Evolutionary conservation across 2,113 vertebrate species (phyloP), one percentile per base, ranked within the genome.

Genomic region (Athene noctua): DNA sequence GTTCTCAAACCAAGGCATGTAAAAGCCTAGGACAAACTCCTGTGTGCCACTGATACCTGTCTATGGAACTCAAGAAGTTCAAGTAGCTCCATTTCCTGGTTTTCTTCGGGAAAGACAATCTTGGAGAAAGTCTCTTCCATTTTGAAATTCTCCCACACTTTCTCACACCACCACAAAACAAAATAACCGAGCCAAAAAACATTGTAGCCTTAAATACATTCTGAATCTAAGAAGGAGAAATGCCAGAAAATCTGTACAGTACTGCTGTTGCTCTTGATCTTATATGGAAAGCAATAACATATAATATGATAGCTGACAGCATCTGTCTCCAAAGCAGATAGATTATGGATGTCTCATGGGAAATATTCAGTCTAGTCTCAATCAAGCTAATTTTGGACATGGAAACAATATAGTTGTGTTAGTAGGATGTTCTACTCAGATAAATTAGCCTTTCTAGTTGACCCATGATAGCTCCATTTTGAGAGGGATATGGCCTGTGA

Each of bases 311-410:
- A 92, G 86, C 65, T 95, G 89, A 71, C 80, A 84, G 83, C 67
- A 62, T 84, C 68, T 90, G 58, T 67, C 78, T 84, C 46, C 23
- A 61, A 66, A 67, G 52, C 32, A 87, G 86, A 80, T 26, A 88
- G 67, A 91, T 95, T 87, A 79, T 75, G 84, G 86, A 30, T 55
- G 29, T 71, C 86, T 92, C 83, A 44, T 65, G 80, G 94, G 94
- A 89, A 86, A 81, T 84, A 71, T 10, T 89, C 84, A 65, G 73
- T 63, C 80, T 89, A 74, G 91, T 67, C 89, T 72, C 94, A 94
- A 75, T 68, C 30, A 59, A 85, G 81, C 78, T 95, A 96, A 96
- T 96, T 97, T 84, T 94, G 94, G 94, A 81, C 84, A 75, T 87
- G 86, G 95, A 96, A 96, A 91, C 80, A 84, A 78, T 81, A 96